Evolutionary conservation across 2,797 vertebrate species (phyloP).

Genomic region (Pangasius mekongensis): DNA sequence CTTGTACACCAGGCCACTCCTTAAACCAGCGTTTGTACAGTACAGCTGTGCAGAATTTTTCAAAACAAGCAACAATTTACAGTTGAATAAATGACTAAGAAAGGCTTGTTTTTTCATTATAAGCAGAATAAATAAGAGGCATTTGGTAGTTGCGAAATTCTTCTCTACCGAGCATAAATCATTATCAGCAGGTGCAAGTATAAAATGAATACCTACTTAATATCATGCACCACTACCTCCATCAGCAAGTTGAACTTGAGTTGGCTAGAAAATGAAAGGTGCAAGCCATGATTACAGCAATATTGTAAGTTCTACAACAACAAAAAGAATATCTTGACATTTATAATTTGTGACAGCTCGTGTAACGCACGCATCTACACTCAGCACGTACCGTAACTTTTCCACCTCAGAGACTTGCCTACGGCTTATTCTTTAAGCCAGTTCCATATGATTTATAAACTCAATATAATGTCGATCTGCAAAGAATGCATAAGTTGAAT

Average conservation of each 20-base stretch:
- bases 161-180: background rate
- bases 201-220: background rate
- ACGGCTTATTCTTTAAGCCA: background rate
- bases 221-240: background rate
- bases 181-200: background rate
- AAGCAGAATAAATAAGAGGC: background rate
- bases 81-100: background rate
- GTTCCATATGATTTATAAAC: background rate
- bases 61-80: background rate
- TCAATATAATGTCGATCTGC: background rate
- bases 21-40: background rate
- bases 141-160: background rate
- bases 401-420: background rate
- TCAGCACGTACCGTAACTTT: background rate
- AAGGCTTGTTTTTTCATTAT: background rate
- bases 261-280: background rate
- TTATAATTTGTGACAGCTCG: background rate
- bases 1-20: background rate
- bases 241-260: background rate
- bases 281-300: background rate
- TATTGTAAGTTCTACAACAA: background rate
- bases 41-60: background rate
- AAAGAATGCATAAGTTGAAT: background rate
- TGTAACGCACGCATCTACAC: background rate
- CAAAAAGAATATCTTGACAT: background rate